phyloP scores from a whole-genome alignment of 2,888 invertebrate species.

The Brachyptera risi region DNA sequence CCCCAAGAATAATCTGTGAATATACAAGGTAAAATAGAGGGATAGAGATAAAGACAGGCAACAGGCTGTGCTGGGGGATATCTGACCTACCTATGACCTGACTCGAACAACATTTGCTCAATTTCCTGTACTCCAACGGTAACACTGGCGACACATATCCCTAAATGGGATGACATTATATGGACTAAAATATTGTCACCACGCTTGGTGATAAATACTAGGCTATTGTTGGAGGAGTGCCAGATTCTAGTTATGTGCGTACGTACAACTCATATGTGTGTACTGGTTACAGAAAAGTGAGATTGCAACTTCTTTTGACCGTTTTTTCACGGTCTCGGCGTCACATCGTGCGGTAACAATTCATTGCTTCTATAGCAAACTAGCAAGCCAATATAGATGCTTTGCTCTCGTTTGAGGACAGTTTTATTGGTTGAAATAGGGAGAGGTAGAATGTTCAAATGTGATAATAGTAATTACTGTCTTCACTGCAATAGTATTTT shows the following conservation, averaged over 20 bases:
- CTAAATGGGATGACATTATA: neutral
- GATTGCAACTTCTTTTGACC: constrained; percentile 1
- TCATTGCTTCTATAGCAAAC: neutral
- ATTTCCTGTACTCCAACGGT: no score
- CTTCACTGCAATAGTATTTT: no score
- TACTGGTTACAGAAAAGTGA: no score
- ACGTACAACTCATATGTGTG: neutral
- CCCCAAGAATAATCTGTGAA: no score
- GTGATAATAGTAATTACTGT: no score
- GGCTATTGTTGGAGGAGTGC: neutral
- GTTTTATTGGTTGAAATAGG: neutral
- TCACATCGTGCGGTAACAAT: neutral
- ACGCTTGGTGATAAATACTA: neutral
- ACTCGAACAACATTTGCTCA: neutral
- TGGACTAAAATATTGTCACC: neutral
- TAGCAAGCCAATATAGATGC: no score
- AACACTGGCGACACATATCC: neutral
- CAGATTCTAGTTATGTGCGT: neutral
- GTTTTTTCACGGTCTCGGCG: neutral
- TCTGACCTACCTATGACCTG: no score
- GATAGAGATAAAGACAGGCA: no score
- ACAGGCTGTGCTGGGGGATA: neutral
- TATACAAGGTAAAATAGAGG: no score
- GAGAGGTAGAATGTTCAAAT: no score
- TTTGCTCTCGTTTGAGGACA: no score